Evolutionary conservation across 2,888 invertebrate species (phyloP).

Genomic region (Dryocosmus kuriphilus): DNA sequence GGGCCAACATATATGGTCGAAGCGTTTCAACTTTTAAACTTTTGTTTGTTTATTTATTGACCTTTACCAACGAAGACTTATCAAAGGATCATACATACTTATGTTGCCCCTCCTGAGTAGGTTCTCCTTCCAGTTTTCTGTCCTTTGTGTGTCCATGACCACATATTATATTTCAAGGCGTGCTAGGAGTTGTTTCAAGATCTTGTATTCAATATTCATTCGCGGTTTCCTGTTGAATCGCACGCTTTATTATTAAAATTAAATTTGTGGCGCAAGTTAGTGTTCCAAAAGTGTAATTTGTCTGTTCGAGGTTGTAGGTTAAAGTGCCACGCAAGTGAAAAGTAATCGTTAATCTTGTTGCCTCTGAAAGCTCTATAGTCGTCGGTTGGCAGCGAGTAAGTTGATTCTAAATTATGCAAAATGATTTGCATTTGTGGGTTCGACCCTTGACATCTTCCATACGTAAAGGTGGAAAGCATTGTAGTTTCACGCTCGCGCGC

Average conservation of each 20-base stretch:
- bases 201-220: constrained; percentile 52
- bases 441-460: constrained; percentile 15
- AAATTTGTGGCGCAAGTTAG: constrained; percentile 49
- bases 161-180: constrained; percentile 61
- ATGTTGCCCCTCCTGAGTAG: neutral
- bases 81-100: no score
- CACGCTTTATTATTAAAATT: constrained; percentile 59
- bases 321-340: constrained; percentile 52
- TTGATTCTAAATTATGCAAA: constrained; percentile 66
- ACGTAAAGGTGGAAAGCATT: constrained; percentile 45
- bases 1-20: no score
- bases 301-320: constrained; percentile 43
- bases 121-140: constrained; percentile 16
- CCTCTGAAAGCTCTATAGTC: constrained; percentile 46
- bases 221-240: constrained; percentile 38
- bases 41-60: no score
- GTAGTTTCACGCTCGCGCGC: constrained; percentile 27
- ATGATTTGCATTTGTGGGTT: constrained; percentile 61
- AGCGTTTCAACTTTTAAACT: no score
- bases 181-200: constrained; percentile 51
- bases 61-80: no score
- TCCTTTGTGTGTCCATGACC: constrained; percentile 41
- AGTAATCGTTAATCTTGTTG: constrained; percentile 67
- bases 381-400: constrained; percentile 56
- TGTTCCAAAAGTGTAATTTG: constrained; percentile 50